Percentiles rank a stretch among this genome's conserved stretches.
Conservation (phyloP, 1,140 invertebrate species). For the Teleopsis dalmanni region DNA sequence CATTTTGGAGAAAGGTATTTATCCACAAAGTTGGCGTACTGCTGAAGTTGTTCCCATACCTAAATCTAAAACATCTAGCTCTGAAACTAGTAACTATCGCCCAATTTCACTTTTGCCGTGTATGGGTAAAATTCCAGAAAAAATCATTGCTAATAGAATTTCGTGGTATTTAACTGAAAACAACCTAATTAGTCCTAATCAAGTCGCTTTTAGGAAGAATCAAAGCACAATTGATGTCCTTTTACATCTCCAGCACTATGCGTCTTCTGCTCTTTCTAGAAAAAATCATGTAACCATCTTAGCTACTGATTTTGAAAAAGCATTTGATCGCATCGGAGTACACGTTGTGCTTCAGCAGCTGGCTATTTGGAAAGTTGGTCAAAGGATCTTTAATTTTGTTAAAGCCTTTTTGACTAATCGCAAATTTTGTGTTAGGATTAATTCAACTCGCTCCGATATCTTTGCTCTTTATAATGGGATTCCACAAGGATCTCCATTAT, state of each 20-base stretch:
- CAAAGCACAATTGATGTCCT: conserved; percentile 2
- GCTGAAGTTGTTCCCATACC: background rate
- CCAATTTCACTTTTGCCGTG: conserved; percentile 5
- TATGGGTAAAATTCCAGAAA: conserved; percentile 2
- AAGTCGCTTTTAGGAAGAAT: conserved; percentile 5
- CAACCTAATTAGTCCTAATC: background rate
- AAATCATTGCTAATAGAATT: conserved; percentile 3
- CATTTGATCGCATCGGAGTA: conserved; percentile 9
- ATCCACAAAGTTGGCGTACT: background rate
- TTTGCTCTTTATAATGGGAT: conserved; percentile 4
- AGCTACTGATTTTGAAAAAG: conserved; percentile 2
- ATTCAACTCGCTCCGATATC: background rate
- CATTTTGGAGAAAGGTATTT: background rate
- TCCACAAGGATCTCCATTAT: conserved; percentile 5
- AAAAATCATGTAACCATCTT: conserved; percentile 7
- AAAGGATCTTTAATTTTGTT: conserved; percentile 7
- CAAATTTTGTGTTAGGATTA: background rate
- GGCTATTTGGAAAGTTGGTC: conserved; percentile 6
- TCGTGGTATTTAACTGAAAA: background rate
- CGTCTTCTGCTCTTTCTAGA: background rate
- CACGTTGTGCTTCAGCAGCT: conserved; percentile 1
- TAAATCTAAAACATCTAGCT: background rate
- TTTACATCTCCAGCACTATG: background rate
- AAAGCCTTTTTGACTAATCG: conserved; percentile 8
- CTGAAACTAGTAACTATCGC: background rate